Conservation (phyloP, 2,113 vertebrate species). For the Pygoscelis antarcticus region DNA sequence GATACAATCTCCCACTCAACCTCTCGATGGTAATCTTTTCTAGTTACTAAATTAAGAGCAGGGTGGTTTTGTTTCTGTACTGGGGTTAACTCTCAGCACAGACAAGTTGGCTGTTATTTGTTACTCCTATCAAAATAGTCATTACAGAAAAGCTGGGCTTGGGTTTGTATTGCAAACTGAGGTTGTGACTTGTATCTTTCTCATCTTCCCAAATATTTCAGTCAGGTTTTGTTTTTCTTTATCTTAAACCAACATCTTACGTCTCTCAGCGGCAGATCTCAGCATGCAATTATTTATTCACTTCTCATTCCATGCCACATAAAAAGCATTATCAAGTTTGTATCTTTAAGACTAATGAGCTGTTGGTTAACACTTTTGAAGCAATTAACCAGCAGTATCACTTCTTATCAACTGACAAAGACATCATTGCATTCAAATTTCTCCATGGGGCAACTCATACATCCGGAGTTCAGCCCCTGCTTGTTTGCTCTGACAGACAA, state of each 20-base stretch:
- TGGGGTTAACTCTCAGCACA: not conserved
- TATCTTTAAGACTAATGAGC: constrained; percentile 35
- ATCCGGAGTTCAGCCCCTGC: not conserved
- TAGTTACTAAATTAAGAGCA: not conserved
- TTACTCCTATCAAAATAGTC: not conserved
- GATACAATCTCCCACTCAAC: not conserved
- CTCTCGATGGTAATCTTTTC: not conserved
- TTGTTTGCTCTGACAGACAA: not conserved
- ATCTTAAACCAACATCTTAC: constrained; percentile 35
- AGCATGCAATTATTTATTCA: constrained; percentile 47
- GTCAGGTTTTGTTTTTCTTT: constrained; percentile 12
- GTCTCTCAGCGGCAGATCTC: constrained; percentile 35
- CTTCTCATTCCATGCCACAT: not conserved
- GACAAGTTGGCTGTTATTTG: not conserved
- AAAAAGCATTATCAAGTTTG: constrained; percentile 17
- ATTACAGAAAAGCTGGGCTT: not conserved
- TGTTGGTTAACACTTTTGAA: constrained; percentile 26
- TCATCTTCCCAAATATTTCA: not conserved
- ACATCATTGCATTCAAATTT: not conserved
- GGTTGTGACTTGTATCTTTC: not conserved
- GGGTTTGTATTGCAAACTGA: not conserved
- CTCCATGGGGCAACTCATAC: not conserved
- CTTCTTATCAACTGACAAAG: not conserved
- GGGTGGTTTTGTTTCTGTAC: not conserved
- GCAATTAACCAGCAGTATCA: constrained; percentile 29